Percentiles rank a stretch among this genome's conserved stretches.
These are phyloP conservation scores for Phytoseiulus persimilis DNA, from an alignment of 2,888 invertebrate species.

Conservation along the genomic window DNA sequence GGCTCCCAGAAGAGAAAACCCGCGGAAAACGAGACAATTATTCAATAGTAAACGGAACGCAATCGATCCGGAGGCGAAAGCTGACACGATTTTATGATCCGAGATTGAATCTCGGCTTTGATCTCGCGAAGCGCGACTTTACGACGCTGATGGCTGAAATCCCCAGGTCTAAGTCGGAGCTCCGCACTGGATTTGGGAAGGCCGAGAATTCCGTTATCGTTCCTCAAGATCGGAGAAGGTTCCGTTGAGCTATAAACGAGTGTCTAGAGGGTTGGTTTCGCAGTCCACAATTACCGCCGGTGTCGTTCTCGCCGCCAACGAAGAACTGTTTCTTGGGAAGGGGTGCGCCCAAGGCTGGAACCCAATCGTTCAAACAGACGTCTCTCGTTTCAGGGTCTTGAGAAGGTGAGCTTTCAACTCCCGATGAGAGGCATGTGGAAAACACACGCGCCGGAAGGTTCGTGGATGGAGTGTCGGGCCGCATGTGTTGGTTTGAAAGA, in stretches of 20 bases:
- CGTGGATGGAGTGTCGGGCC: background rate
- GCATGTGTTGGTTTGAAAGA: background rate
- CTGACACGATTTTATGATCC: background rate
- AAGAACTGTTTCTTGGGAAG: background rate
- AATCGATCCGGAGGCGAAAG: no score
- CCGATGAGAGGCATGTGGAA: background rate
- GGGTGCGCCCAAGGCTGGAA: background rate
- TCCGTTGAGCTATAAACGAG: background rate
- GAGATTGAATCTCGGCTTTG: background rate
- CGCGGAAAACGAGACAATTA: no score
- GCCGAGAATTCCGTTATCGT: background rate
- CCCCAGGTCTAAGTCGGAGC: background rate
- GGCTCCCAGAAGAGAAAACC: no score
- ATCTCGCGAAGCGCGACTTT: background rate
- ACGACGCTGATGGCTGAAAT: background rate
- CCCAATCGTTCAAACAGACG: background rate
- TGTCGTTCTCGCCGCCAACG: background rate
- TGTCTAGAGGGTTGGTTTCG: background rate
- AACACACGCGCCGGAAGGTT: slow-evolving; percentile 5
- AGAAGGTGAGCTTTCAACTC: background rate
- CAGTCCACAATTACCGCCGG: background rate
- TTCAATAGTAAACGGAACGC: no score
- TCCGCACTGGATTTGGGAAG: background rate
- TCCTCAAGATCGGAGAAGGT: background rate
- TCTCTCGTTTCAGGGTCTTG: background rate